Evolutionary conservation across 2,113 vertebrate species (phyloP).

Genomic region (Amblyopsis rosae): DNA sequence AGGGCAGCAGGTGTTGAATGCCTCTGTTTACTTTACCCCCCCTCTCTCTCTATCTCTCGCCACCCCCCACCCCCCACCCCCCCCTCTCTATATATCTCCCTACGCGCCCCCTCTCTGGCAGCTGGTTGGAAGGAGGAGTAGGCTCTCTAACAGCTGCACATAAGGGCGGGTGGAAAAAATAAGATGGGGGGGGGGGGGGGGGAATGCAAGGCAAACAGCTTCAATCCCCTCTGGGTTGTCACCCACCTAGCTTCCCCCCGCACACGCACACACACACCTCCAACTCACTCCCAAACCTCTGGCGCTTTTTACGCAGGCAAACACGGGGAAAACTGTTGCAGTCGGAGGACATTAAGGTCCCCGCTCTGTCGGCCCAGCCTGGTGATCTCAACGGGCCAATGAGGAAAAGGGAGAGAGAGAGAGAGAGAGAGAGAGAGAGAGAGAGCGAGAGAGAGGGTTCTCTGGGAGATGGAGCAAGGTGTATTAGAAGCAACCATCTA

Average conservation of each 20-base stretch:
- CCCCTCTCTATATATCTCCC: constrained; percentile 28
- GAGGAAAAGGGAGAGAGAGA: neutral
- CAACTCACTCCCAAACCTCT: constrained; percentile 43
- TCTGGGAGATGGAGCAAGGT: neutral
- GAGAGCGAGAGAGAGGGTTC: neutral
- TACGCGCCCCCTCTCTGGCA: constrained; percentile 62
- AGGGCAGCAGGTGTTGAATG: constrained; percentile 81
- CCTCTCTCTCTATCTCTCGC: constrained; percentile 17
- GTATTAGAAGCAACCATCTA: constrained; percentile 48
- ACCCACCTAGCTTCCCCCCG: constrained; percentile 68
- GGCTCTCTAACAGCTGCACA: constrained; percentile 82
- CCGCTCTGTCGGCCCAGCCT: constrained; percentile 38
- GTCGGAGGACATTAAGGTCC: constrained; percentile 61
- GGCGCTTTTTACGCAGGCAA: constrained; percentile 74
- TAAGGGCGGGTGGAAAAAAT: constrained; percentile 69
- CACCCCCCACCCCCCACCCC: constrained; percentile 49
- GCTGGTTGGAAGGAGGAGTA: constrained; percentile 78
- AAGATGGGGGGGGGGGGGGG: constrained; percentile 35
- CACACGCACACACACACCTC: neutral
- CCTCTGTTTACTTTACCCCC: constrained; percentile 73
- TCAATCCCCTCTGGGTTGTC: constrained; percentile 77
- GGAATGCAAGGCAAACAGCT: constrained; percentile 72
- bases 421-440: neutral
- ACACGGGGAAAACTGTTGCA: constrained; percentile 76
- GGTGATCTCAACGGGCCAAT: constrained; percentile 10